Base-by-base conservation (phyloP, 2,113 vertebrate genomes). In the Neomonachus schauinslandi region DNA sequence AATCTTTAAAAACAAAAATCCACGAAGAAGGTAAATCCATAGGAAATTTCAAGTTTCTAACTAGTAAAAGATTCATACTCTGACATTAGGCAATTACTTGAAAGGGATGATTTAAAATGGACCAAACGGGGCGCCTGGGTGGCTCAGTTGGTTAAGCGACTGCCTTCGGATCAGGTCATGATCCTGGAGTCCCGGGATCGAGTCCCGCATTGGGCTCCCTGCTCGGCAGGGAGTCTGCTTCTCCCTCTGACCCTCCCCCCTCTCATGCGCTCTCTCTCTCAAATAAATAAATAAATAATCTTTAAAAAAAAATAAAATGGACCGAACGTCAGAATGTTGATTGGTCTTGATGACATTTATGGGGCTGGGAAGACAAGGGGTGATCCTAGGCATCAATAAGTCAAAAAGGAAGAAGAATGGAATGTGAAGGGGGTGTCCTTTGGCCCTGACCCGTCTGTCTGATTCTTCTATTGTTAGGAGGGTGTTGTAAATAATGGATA, bases 401-500 rank as follows among this genome's bases (percentile, higher is more conserved):
- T 91, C 28, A 87, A 95, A 96, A 74, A 72, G 22, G 49, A 83
- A n/a, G 13, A 24, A 89, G 49, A 72, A 61, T 14, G 79, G 51
- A 86, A 51, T 49, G 63, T 72, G 67, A 83, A 88, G 24, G 72
- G 7, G 1, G 16, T 72, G 11, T 53, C n/a, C 49, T 83, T 80
- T 65, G 90, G 80, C 42, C 7, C 11, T 33, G 5, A n/a, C 57
- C 81, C 76, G 85, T 76, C 53, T 88, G 7, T 92, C 72, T 87
- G n/a, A 53, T 71, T 76, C 42, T 87, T 24, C 91, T 71, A 51
- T 46, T 42, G 26, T 87, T 96, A 49, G 83, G 55, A 95, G 51
- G 36, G 36, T 85, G 61, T 36, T 96, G 95, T 95, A 93, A 97
- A 96, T 96, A 96, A 97, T 24, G 42, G 69, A 61, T 42, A 92